Conservation (phyloP, 2,888 invertebrate genomes). For the Nemoura dubitans region DNA sequence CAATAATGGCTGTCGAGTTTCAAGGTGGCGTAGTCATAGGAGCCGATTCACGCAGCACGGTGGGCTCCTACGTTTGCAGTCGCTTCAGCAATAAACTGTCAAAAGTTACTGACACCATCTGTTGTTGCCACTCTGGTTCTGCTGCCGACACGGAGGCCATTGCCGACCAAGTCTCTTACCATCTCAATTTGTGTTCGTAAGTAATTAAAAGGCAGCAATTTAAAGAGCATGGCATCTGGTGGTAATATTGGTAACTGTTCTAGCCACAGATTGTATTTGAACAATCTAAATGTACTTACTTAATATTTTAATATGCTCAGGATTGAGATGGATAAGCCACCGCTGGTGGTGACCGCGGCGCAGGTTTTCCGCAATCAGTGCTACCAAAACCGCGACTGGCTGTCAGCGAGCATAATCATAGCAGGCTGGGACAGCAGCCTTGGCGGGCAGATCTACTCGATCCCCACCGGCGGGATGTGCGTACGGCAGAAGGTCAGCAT, state of each 20-base stretch:
- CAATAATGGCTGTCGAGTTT: conserved; percentile 97
- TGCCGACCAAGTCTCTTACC: conserved; percentile 93
- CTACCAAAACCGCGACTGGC: conserved; percentile 93
- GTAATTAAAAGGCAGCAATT: conserved; percentile 50
- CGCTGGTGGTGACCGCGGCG: conserved; percentile 90
- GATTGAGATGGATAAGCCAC: conserved; percentile 82
- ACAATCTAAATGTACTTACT: too few relatives aligned
- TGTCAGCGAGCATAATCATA: conserved; percentile 94
- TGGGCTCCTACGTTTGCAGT: conserved; percentile 92
- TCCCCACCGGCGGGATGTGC: conserved; percentile 89
- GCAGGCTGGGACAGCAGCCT: conserved; percentile 95
- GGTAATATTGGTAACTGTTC: too few relatives aligned
- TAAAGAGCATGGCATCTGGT: background rate
- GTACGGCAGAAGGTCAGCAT: conserved; percentile 87
- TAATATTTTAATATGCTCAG: conserved; percentile 57
- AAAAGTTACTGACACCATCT: conserved; percentile 91
- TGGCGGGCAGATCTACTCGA: conserved; percentile 80
- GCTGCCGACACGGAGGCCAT: conserved; percentile 99
- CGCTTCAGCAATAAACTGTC: conserved; percentile 97
- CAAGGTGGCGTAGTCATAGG: conserved; percentile 96
- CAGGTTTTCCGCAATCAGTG: conserved; percentile 93
- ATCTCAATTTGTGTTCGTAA: conserved; percentile 87
- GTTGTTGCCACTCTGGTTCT: conserved; percentile 96
- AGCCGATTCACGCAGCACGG: conserved; percentile 96
- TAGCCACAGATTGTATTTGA: too few relatives aligned